phyloP scores from a whole-genome alignment of 2,113 vertebrate genomes.

The Indicator maculatus region DNA sequence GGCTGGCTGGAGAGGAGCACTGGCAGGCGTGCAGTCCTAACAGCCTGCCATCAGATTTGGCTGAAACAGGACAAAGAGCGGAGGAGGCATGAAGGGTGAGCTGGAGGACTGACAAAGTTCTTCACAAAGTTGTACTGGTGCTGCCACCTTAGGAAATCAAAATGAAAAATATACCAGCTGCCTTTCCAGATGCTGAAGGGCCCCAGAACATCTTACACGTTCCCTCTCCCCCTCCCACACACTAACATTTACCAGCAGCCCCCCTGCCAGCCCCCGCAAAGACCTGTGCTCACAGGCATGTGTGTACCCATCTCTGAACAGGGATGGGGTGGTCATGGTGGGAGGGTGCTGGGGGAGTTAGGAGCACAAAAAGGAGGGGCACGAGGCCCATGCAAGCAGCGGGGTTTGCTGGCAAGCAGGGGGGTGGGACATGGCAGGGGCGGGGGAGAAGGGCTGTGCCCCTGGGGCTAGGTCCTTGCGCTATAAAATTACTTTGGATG shows the following conservation, averaged over 20 bases:
- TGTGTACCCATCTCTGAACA: rapidly evolving
- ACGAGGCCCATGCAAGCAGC: neutral
- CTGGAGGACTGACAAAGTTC: neutral
- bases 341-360: neutral
- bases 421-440: conserved; percentile 30
- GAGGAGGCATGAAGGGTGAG: neutral
- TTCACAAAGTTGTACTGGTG: neutral
- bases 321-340: neutral
- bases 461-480: neutral
- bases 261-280: neutral
- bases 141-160: neutral
- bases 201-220: no score
- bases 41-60: neutral
- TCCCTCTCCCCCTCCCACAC: neutral
- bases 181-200: neutral
- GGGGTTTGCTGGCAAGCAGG: rapidly evolving
- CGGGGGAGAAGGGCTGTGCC: neutral
- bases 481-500: conserved; percentile 35
- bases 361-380: neutral
- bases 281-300: neutral
- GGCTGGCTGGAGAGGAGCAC: neutral
- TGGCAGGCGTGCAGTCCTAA: neutral
- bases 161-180: neutral
- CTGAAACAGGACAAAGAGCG: neutral
- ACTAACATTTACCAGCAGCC: neutral